Evolutionary conservation across 2,888 invertebrate genomes (phyloP).

Genomic region (Drosophila stalkeri): DNA sequence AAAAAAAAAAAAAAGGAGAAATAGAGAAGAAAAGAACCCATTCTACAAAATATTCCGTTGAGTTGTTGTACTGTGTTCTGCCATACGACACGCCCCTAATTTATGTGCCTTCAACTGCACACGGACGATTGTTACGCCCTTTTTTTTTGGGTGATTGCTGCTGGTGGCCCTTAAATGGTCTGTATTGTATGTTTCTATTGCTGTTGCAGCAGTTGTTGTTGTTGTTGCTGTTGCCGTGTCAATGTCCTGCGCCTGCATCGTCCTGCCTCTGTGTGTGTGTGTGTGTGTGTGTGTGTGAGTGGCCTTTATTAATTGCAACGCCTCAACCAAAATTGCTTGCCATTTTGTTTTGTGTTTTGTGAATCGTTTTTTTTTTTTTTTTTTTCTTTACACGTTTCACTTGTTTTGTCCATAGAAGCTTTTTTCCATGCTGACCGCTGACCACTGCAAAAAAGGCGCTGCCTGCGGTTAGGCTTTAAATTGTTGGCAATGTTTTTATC

Average conservation of each 20-base stretch:
- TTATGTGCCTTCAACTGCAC: conserved; percentile 76
- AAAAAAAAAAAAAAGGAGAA: conserved; percentile 5
- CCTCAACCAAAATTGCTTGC: conserved; percentile 75
- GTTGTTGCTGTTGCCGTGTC: conserved; percentile 56
- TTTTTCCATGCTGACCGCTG: conserved; percentile 40
- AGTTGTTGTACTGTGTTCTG: conserved; percentile 37
- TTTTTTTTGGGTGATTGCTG: conserved; percentile 59
- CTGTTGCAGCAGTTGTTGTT: conserved; percentile 28
- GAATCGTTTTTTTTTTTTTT: conserved; percentile 19
- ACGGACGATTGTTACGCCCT: conserved; percentile 66
- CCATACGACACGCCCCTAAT: conserved; percentile 70
- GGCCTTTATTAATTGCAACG: conserved; percentile 77
- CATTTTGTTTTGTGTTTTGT: conserved; percentile 55
- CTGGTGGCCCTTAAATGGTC: conserved; percentile 16
- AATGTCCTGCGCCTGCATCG: conserved; percentile 60
- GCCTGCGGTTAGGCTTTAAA: conserved; percentile 73
- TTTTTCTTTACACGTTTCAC: conserved; percentile 23
- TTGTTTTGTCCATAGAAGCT: conserved; percentile 26
- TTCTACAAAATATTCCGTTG: conserved; percentile 35
- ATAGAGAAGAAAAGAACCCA: conserved; percentile 13
- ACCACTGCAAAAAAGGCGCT: conserved; percentile 55
- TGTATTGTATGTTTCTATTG: conserved; percentile 28
- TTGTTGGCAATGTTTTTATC: conserved; percentile 65
- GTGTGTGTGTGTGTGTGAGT: conserved; percentile 61
- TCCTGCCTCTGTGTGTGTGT: conserved; percentile 35